These are phyloP conservation scores for Tinea pellionella DNA, from an alignment of 2,888 invertebrate species.

Conservation along the genomic window DNA sequence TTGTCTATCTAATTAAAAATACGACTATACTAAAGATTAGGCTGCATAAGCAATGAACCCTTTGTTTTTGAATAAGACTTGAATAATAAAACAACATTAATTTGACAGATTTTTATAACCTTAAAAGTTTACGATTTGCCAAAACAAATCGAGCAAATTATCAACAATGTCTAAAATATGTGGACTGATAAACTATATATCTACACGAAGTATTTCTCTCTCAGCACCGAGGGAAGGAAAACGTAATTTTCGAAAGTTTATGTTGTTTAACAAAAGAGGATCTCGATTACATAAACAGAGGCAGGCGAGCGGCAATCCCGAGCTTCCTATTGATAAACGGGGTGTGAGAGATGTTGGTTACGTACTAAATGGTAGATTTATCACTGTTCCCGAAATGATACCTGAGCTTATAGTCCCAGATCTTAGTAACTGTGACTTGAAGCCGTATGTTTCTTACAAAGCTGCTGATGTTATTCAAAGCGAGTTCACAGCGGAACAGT, in stretches of 20 bases:
- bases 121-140: background rate
- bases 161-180: constrained; percentile 45
- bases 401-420: constrained; percentile 95
- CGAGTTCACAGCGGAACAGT: constrained; percentile 84
- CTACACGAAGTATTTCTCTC: constrained; percentile 46
- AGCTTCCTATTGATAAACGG: constrained; percentile 75
- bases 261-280: constrained; percentile 81
- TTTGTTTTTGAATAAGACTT: no score
- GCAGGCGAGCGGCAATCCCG: constrained; percentile 70
- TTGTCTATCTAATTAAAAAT: no score
- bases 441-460: constrained; percentile 95
- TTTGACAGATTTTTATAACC: background rate
- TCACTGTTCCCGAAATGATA: constrained; percentile 85
- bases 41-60: no score
- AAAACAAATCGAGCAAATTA: background rate
- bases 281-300: constrained; percentile 72
- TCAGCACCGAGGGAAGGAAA: constrained; percentile 71
- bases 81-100: no score
- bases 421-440: constrained; percentile 82
- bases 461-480: constrained; percentile 79
- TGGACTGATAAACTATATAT: constrained; percentile 37
- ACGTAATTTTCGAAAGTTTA: constrained; percentile 85
- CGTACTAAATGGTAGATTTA: constrained; percentile 62
- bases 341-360: constrained; percentile 78
- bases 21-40: no score